Evolutionary conservation across 2,797 vertebrate genomes (phyloP), one percentile per base, ranked within the genome.

Genomic region (Cyprinodon diabolis): DNA sequence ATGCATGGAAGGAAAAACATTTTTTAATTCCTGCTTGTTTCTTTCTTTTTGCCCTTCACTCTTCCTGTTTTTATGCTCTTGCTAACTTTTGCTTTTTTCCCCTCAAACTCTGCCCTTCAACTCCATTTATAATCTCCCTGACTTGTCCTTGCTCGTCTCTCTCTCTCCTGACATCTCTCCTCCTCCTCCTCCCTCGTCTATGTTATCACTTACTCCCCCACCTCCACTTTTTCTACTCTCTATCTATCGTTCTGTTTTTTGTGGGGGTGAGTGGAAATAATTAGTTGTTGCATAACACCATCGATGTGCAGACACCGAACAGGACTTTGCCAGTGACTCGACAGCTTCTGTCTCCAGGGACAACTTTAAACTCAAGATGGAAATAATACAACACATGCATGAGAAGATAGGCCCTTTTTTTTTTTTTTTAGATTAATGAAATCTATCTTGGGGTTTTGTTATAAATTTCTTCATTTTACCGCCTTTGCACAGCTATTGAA

Each of bases 211-310:
- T 65, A 45, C 72, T 70, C n/a, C 54, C 58, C 21, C 56, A 55
- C 58, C 69, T 35, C 74, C 56, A 49, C 74, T 67, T 49, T 68
- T 71, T 74, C 63, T 67, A 58, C 40, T 40, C 72, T 62, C 30
- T 40, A 75, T 69, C 72, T 68, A 71, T 40, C 74, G 78, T 71
- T 71, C 66, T 63, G 69, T 79, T 87, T 89, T 68, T 86, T 80
- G 75, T 81, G 55, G 56, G 78, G 85, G 87, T 80, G 87, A 92
- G 91, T 92, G 91, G 86, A 91, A 91, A 90, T 93, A 92, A 93
- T 94, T 94, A 93, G 89, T 81, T 69, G 80, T 94, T 94, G 90
- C 86, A 71, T 93, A 94, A 93, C 89, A 85, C 79, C 77, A 80
- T 78, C 85, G 83, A 78, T 91, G 90, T 87, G 87, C 90, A 93